Conservation (phyloP, 2,113 vertebrate species). For the Passer domesticus region DNA sequence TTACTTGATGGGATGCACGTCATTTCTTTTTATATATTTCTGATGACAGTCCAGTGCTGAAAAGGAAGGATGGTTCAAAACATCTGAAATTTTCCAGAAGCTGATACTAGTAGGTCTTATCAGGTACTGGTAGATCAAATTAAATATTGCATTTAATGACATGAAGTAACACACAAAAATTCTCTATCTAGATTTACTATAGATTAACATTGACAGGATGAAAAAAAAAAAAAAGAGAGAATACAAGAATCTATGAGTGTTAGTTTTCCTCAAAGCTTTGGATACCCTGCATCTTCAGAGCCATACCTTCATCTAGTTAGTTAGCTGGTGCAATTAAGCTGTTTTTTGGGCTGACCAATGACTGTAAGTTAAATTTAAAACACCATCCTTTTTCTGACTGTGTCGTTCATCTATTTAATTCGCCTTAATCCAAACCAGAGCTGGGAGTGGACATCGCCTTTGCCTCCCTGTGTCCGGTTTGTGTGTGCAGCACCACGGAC, state of each 20-base stretch:
- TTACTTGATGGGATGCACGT: not conserved
- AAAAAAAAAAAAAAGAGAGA: not conserved
- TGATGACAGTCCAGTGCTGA: not conserved
- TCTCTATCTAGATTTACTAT: not conserved
- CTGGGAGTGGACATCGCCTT: rapidly evolving
- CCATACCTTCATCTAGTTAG: not conserved
- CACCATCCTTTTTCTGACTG: not conserved
- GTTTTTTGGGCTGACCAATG: not conserved
- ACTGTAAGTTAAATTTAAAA: not conserved
- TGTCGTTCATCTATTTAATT: not conserved
- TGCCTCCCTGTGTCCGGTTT: rapidly evolving
- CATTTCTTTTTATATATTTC: not conserved
- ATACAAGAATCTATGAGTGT: not conserved
- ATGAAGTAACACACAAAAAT: not conserved
- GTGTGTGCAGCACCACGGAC: not conserved
- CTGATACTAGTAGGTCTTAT: not conserved
- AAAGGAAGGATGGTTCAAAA: not conserved
- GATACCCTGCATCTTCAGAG: not conserved
- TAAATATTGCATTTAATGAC: not conserved
- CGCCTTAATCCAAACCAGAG: not conserved
- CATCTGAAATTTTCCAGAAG: not conserved
- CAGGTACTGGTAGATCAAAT: not conserved
- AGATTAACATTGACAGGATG: not conserved
- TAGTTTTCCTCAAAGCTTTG: not conserved
- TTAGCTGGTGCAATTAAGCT: not conserved